Evolutionary conservation across 2,113 vertebrate species (phyloP), one percentile per base, ranked within the genome.

Genomic region (Chascanopsetta lugubris): DNA sequence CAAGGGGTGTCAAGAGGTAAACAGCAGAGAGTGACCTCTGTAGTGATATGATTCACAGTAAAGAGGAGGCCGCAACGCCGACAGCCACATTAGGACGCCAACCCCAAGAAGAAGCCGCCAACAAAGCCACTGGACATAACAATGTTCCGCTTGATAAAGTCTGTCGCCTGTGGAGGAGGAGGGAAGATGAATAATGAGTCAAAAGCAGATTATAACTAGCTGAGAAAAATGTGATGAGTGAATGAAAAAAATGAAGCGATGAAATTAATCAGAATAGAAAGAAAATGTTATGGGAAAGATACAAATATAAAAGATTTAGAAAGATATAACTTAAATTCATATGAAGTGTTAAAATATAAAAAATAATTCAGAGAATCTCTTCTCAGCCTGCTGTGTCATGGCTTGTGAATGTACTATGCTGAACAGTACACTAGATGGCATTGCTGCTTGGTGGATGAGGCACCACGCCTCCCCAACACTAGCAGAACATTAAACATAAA

Each of bases 141-240:
- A 4, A 99, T 96, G 90, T 99, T 99, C 89, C 96, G 94, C 80
- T 99, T 99, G 77, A 99, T 90, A 83, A 99, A 99, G 79, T 98
- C 96, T 88, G 95, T 94, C 47, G 96, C 95, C 97, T 99, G 86
- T 46, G 71, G 75, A 78, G 53, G 36, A 55, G n/a, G 21, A 5
- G 22, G n/a, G 18, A 43, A 34, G 12, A 21, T 0, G 8, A 21
- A 32, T 43, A 26, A 7, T 25, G 11, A 54, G 48, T 24, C 1
- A 0, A 20, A 24, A 29, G 6, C 6, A n/a, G 6, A 0, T 32
- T 22, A 8, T 10, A 55, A n/a, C 5, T 6, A 21, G 21, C 20
- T 15, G 36, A 38, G 1, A 15, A 38, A 38, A 6, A 38, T 1
- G 36, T 15, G 36, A 11, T 5, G 2, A 38, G 1, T 43, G 11